These are phyloP conservation scores for Equus quagga DNA, from an alignment of 2,113 vertebrate species.

Conservation along the genomic window DNA sequence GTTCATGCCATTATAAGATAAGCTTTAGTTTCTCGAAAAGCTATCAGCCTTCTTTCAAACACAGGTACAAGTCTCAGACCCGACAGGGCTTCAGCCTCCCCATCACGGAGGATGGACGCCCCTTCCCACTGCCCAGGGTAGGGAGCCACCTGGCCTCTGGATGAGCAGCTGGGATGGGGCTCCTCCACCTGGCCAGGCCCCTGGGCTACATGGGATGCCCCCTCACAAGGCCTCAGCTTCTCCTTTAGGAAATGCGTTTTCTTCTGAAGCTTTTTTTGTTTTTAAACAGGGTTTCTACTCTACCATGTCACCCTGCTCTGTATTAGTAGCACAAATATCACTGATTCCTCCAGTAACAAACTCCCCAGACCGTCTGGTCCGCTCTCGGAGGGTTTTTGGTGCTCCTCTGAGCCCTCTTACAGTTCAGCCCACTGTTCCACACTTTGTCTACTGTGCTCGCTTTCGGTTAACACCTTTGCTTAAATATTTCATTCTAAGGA, in stretches of 20 bases:
- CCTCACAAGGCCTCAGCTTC: fast-evolving
- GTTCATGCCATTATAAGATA: not conserved
- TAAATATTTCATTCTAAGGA: not conserved
- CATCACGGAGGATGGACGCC: not conserved
- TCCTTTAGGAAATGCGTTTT: not conserved
- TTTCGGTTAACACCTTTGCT: no score
- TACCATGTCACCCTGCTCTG: not conserved
- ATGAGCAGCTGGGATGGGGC: no score
- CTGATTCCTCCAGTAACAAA: not conserved
- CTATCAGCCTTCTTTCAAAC: not conserved
- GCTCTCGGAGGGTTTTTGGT: no score
- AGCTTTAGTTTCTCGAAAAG: not conserved
- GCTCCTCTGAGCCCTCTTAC: no score
- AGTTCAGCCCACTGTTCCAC: fast-evolving
- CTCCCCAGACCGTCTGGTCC: not conserved
- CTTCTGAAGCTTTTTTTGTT: not conserved
- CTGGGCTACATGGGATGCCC: fast-evolving
- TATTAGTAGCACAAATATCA: not conserved
- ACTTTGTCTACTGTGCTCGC: not conserved
- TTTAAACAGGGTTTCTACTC: not conserved
- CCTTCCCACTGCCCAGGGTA: not conserved
- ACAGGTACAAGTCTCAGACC: not conserved
- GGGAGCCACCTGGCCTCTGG: not conserved
- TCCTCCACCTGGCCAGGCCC: fast-evolving
- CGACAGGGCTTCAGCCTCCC: not conserved